Conservation (phyloP, 1,140 invertebrate species). For the Drosophila repleta region DNA sequence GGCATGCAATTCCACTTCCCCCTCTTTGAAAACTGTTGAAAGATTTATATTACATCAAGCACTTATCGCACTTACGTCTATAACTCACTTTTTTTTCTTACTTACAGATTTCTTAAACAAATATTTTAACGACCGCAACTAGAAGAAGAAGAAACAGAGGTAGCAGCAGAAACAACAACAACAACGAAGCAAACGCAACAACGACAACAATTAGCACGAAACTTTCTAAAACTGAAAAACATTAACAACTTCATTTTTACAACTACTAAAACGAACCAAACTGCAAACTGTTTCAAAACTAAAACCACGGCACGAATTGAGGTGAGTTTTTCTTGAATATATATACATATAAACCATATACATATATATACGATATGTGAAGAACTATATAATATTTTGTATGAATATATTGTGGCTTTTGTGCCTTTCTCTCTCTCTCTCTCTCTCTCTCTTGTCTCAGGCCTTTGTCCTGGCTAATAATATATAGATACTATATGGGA, state of each 20-base stretch:
- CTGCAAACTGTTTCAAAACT: slow-evolving; percentile 45
- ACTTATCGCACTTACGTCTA: slow-evolving; percentile 22
- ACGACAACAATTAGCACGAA: slow-evolving; percentile 66
- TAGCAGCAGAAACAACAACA: slow-evolving; percentile 35
- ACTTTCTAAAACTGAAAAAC: slow-evolving; percentile 56
- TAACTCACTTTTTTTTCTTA: slow-evolving; percentile 67
- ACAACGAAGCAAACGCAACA: slow-evolving; percentile 44
- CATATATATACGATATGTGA: background rate
- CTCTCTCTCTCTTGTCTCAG: too few relatives aligned
- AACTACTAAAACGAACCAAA: slow-evolving; percentile 49
- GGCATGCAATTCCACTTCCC: slow-evolving; percentile 23
- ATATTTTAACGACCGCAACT: slow-evolving; percentile 56
- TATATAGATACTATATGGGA: too few relatives aligned
- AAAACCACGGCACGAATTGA: slow-evolving; percentile 43
- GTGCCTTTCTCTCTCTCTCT: too few relatives aligned
- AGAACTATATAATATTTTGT: background rate
- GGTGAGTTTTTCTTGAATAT: slow-evolving; percentile 29
- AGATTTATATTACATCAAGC: slow-evolving; percentile 42
- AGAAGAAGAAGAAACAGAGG: slow-evolving; percentile 16
- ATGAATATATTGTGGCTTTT: too few relatives aligned
- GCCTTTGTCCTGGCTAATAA: too few relatives aligned
- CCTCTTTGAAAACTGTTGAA: slow-evolving; percentile 11
- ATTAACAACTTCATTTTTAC: slow-evolving; percentile 24
- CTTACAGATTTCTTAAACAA: slow-evolving; percentile 74
- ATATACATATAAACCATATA: background rate